Conservation (phyloP, 1,140 invertebrate genomes). For the Lepidurus apus region DNA sequence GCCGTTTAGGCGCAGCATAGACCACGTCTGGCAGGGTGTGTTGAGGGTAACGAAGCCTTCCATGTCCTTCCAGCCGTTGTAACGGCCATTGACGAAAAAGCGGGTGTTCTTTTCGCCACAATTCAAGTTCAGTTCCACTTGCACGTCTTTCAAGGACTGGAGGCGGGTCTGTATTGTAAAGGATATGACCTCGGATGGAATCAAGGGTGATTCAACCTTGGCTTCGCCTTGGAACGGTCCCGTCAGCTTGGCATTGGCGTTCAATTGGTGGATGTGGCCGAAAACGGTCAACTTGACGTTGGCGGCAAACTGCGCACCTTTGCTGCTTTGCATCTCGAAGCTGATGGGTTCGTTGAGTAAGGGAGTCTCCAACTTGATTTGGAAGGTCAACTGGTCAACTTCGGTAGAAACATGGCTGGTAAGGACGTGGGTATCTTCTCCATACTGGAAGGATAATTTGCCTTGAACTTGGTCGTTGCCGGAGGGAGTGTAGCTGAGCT, state of each 20-base stretch:
- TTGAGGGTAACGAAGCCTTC: slow-evolving; percentile 39
- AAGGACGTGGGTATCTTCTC: slow-evolving; percentile 25
- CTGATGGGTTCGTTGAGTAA: slow-evolving; percentile 5
- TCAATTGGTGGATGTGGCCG: slow-evolving; percentile 24
- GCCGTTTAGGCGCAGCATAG: slow-evolving; percentile 36
- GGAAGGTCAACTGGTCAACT: slow-evolving; percentile 3
- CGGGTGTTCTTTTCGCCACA: slow-evolving; percentile 33
- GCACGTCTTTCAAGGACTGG: slow-evolving; percentile 21
- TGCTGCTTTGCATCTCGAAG: background rate
- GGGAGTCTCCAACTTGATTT: slow-evolving; percentile 29
- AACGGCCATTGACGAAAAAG: slow-evolving; percentile 32
- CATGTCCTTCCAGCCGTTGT: slow-evolving; percentile 38
- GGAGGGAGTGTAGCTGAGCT: background rate
- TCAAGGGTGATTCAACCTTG: slow-evolving; percentile 24
- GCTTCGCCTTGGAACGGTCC: background rate
- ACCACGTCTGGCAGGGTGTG: slow-evolving; percentile 39
- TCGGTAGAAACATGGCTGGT: slow-evolving; percentile 6
- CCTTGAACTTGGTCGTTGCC: slow-evolving; percentile 21
- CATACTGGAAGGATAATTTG: slow-evolving; percentile 28
- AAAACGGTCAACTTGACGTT: slow-evolving; percentile 27
- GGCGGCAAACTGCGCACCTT: background rate
- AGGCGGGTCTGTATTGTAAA: slow-evolving; percentile 23
- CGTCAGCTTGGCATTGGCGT: background rate
- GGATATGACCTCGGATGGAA: slow-evolving; percentile 22
- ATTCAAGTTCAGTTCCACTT: slow-evolving; percentile 24